A percentile compares a stretch with the other conserved stretches of the same genome.
phyloP scores from a whole-genome alignment of 2,888 invertebrate genomes.

The Tillus elongatus region DNA sequence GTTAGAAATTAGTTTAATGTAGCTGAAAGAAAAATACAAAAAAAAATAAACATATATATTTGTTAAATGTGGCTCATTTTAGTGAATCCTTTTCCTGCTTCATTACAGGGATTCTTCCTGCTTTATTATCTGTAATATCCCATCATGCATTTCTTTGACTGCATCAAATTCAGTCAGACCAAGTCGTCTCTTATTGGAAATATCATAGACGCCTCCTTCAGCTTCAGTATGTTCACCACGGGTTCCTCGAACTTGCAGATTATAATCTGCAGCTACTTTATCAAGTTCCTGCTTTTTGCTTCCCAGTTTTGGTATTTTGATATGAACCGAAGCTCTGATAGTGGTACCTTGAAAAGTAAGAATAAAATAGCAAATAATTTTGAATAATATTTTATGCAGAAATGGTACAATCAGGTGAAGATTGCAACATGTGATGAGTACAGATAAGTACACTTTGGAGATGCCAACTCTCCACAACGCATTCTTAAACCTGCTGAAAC shows the following conservation, averaged over 20 bases:
- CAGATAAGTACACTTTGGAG: no score
- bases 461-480: no score
- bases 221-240: constrained; percentile 55
- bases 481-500: no score
- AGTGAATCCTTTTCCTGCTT: no score
- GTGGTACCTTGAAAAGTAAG: constrained; percentile 49
- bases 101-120: constrained; percentile 40
- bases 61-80: no score
- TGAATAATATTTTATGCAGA: no score
- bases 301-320: constrained; percentile 53
- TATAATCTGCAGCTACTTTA: constrained; percentile 48
- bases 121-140: constrained; percentile 52
- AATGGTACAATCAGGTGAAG: no score
- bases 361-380: not conserved
- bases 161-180: constrained; percentile 57
- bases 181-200: constrained; percentile 57
- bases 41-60: no score
- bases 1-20: not conserved
- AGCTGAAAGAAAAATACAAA: not conserved
- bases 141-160: constrained; percentile 55
- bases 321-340: constrained; percentile 61
- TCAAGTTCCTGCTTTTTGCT: constrained; percentile 46
- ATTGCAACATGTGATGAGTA: no score
- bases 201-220: constrained; percentile 53
- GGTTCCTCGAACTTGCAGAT: constrained; percentile 52